Percentiles rank a stretch among this genome's conserved stretches.
These are phyloP conservation scores for Limnothrissa miodon DNA, from an alignment of 2,113 vertebrate species.

Conservation along the genomic window DNA sequence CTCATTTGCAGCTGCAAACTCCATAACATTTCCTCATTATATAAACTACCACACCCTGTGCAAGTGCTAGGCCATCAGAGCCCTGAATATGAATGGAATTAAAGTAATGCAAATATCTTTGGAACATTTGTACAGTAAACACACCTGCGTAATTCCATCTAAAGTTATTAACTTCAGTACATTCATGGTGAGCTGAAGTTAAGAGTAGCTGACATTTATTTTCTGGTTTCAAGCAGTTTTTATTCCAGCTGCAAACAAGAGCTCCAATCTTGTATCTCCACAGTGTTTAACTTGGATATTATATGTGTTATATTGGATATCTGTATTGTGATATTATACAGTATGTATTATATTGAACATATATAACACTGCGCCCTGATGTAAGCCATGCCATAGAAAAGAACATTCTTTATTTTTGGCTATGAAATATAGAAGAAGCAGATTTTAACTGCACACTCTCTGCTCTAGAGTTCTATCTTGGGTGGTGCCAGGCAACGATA, in stretches of 20 bases:
- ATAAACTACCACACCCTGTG: neutral
- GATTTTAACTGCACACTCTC: neutral
- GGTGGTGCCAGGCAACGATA: constrained; percentile 1
- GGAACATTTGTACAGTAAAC: neutral
- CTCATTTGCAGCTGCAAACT: neutral
- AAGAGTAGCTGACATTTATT: neutral
- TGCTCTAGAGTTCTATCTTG: neutral
- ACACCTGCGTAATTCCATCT: neutral
- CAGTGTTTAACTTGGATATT: neutral
- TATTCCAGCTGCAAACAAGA: neutral
- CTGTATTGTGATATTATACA: too few relatives aligned
- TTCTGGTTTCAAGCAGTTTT: neutral
- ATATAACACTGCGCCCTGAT: neutral
- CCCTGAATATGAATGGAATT: neutral
- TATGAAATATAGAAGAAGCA: neutral
- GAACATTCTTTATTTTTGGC: neutral
- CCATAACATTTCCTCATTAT: neutral
- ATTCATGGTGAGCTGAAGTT: neutral
- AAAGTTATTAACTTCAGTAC: neutral
- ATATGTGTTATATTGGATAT: too few relatives aligned
- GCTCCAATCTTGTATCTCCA: neutral
- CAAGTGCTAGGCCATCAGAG: neutral
- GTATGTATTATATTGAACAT: too few relatives aligned
- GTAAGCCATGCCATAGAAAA: neutral
- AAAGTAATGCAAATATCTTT: neutral